Percentiles rank a stretch among this genome's conserved stretches.
Conservation (phyloP, 92 coral and sea anemone genomes). For the Porites lobata region DNA sequence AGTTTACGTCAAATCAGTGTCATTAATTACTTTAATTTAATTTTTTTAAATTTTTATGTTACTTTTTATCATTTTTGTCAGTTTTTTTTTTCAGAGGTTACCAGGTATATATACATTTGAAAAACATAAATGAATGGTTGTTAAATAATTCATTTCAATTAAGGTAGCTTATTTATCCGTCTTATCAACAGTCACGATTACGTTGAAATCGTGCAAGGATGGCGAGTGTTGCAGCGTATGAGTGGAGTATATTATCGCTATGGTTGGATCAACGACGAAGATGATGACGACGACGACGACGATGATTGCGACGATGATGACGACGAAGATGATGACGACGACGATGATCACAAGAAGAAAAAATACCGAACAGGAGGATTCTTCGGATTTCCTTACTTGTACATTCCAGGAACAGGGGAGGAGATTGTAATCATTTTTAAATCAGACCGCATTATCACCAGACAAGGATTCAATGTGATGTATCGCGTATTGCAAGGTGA, state of each 20-base stretch:
- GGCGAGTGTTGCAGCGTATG: constrained; percentile 22
- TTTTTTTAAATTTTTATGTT: too few relatives aligned
- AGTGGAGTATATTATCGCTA: constrained; percentile 28
- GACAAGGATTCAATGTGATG: constrained; percentile 23
- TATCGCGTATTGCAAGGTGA: constrained; percentile 32
- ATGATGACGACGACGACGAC: constrained; percentile 19
- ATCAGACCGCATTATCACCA: constrained; percentile 32
- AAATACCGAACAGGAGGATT: constrained; percentile 8
- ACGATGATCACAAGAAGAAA: constrained; percentile 6
- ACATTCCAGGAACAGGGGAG: constrained; percentile 36
- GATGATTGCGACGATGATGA: constrained; percentile 29
- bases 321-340: constrained; percentile 39
- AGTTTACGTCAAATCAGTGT: too few relatives aligned
- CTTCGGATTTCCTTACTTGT: constrained; percentile 38
- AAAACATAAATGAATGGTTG: too few relatives aligned
- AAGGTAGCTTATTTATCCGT: neutral
- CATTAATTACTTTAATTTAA: too few relatives aligned
- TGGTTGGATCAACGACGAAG: constrained; percentile 9
- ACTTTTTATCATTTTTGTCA: too few relatives aligned
- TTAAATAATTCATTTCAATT: too few relatives aligned
- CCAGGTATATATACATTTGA: too few relatives aligned
- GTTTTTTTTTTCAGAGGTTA: too few relatives aligned
- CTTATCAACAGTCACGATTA: constrained; percentile 13
- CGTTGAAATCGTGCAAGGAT: constrained; percentile 23
- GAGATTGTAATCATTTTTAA: constrained; percentile 21